Evolutionary conservation across 2,113 vertebrate species (phyloP), one percentile per base, ranked within the genome.

Genomic region (Ceratotherium simum): DNA sequence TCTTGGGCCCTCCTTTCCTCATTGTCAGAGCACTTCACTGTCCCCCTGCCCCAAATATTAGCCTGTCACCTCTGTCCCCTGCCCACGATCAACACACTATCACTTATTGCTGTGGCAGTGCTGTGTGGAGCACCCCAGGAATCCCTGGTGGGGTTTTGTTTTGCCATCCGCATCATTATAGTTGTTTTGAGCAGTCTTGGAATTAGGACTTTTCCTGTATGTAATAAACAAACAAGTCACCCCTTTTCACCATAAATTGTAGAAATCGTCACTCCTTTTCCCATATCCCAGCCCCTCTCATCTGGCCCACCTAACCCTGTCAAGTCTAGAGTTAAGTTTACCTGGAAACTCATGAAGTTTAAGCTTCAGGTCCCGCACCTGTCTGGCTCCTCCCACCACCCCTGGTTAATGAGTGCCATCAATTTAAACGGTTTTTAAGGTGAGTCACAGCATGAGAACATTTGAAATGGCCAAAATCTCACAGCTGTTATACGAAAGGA

Each of bases 401-500:
- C 72, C 93, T 95, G 31, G 93, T 98, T 97, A 98, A 98, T 95
- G 72, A 98, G 88, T 96, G 82, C 78, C 79, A 39, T 80, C 46
- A 39, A 76, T 85, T 87, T 94, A 92, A 90, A 94, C 91, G 79
- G 54, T 67, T 83, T 60, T 83, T 64, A 78, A 87, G 42, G 62
- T 67, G 58, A 92, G 51, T 80, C 69, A 60, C 56, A 17, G 39
- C n/a, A 78, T 2, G 42, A 64, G 25, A 78, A 60, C 12, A 7
- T 76, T 92, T 82, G 83, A 72, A 95, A 76, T 86, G 69, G 42
- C 31, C 70, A 29, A 46, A 64, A 69, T 58, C 80, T 73, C 20
- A 51, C 7, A 69, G n/a, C 70, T 91, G 58, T 84, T 79, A 46
- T 13, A 58, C 7, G 21, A 81, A 96, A 91, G 36, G 39, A 90